Percentiles rank a stretch among this genome's conserved stretches.
Evolutionary conservation across 2,888 invertebrate genomes (phyloP).

Genomic region (Andrena chrysosceles): DNA sequence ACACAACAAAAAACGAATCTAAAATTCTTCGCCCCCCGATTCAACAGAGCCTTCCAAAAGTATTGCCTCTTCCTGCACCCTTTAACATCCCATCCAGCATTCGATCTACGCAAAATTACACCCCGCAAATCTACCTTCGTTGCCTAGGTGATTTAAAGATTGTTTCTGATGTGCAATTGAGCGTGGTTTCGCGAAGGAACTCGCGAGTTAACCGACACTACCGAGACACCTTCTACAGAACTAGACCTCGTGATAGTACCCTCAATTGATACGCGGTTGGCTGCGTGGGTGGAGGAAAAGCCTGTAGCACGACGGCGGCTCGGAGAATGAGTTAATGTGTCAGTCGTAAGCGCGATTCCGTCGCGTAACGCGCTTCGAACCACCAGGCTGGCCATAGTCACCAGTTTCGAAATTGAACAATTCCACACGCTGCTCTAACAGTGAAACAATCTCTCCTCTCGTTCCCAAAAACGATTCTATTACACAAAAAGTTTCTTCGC

Average conservation of each 20-base stretch:
- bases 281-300: constrained; percentile 70
- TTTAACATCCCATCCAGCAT: no score
- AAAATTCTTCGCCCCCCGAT: no score
- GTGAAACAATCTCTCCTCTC: background rate
- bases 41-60: no score
- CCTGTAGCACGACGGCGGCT: constrained; percentile 63
- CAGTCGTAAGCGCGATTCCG: constrained; percentile 81
- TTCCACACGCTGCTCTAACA: background rate
- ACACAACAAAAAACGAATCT: no score
- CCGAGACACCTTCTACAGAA: constrained; percentile 60
- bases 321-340: constrained; percentile 71
- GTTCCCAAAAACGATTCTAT: background rate
- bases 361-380: constrained; percentile 74
- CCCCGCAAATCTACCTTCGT: background rate
- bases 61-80: no score
- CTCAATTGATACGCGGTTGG: constrained; percentile 65
- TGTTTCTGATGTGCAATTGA: constrained; percentile 33
- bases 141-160: background rate
- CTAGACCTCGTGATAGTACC: constrained; percentile 62
- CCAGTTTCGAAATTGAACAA: background rate
- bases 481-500: background rate
- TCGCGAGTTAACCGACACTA: constrained; percentile 53
- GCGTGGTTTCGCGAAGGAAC: constrained; percentile 48
- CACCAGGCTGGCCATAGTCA: constrained; percentile 5
- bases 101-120: no score